Percentiles rank a stretch among this genome's conserved stretches.
These are phyloP conservation scores for Drosophila borborema DNA, from an alignment of 2,888 invertebrate genomes.

Conservation along the genomic window DNA sequence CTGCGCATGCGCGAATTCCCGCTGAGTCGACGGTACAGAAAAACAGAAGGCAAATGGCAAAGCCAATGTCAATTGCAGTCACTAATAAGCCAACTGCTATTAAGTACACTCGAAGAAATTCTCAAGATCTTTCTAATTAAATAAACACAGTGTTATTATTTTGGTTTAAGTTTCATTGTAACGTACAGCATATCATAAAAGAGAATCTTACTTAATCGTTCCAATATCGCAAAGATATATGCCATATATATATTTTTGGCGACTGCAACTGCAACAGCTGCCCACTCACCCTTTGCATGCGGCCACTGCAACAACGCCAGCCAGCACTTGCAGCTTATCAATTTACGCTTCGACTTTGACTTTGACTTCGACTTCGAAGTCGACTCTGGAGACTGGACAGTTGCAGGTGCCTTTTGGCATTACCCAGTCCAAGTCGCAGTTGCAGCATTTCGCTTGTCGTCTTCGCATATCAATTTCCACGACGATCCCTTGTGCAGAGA, in stretches of 20 bases:
- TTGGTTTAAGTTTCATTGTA: background rate
- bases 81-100: conserved; percentile 75
- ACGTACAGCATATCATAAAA: background rate
- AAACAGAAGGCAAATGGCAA: conserved; percentile 57
- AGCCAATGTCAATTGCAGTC: conserved; percentile 63
- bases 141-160: background rate
- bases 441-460: conserved; percentile 34
- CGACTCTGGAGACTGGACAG: conserved; percentile 29
- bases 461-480: conserved; percentile 64
- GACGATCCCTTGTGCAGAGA: conserved; percentile 24
- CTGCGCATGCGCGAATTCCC: conserved; percentile 44
- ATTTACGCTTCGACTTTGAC: conserved; percentile 65
- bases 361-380: background rate
- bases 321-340: conserved; percentile 69
- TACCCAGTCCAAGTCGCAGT: conserved; percentile 30
- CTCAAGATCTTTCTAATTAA: background rate
- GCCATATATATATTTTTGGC: background rate
- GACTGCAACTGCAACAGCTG: conserved; percentile 16
- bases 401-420: conserved; percentile 68
- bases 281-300: background rate
- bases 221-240: background rate
- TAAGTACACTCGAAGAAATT: conserved; percentile 10
- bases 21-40: conserved; percentile 33
- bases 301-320: conserved; percentile 1
- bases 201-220: background rate